Evolutionary conservation across 2,888 invertebrate genomes (phyloP), one percentile per base, ranked within the genome.

Genomic region (Hoplodrina blanda): DNA sequence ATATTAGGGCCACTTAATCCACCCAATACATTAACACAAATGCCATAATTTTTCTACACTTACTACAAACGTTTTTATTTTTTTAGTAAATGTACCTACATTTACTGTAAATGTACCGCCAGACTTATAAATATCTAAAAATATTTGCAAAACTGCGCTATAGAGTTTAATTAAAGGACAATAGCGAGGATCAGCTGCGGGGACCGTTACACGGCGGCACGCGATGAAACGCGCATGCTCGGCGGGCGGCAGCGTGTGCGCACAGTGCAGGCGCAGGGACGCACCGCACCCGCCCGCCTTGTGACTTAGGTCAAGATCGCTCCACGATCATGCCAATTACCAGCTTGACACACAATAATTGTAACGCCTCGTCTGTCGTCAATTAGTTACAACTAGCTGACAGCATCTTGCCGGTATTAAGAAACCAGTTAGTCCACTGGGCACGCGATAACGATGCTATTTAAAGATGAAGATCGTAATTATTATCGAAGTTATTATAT

Each of bases 171-270:
- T 95, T 95, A 93, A 91, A 90, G 85, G 88, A 92, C 89, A 90
- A 89, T 91, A 88, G 85, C 72, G 72, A 84, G 89, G 88, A 91
- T 95, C 95, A 95, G 95, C 94, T 95, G 95, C 93, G 84, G 77
- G 83, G 85, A 88, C 93, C 94, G 94, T 94, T 95, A 94, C 83
- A 79, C 83, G 78, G 81, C 78, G 88, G 91, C 95, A 93, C 94
- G 94, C 94, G 92, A 93, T 85, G 66, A 73, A 68, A 62, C 69
- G 72, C 75, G 67, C 72, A 72, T 62, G 68, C 64, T 62, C 75
- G 69, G 62, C 68, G 71, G 62, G 81, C 83, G 64, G 52, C 65
- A 64, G 41, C 44, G 37, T 62, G 62, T 25, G 60, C 70, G 70
- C 60, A 4, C 8, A n/a, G 46, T n/a, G 25, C 30, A 5, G 5